phyloP scores from a whole-genome alignment of 2,888 invertebrate genomes.

The Drosophila tripunctata region DNA sequence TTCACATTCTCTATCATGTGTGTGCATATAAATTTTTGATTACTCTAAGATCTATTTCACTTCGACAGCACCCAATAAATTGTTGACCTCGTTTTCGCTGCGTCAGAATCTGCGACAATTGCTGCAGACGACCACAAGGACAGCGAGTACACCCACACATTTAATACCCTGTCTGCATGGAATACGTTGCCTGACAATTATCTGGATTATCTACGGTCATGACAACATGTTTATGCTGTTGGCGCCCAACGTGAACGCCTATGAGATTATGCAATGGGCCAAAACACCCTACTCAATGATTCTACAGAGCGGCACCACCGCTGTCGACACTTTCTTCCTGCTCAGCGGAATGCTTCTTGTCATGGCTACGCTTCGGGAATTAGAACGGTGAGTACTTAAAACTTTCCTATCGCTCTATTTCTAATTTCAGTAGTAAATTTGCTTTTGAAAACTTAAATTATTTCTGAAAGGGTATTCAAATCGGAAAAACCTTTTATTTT shows the following conservation, averaged over 20 bases:
- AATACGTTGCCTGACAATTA: constrained; percentile 81
- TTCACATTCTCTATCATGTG: no score
- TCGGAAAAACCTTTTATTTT: no score
- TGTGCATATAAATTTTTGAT: no score
- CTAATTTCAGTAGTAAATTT: no score
- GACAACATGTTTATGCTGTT: constrained; percentile 47
- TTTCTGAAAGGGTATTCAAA: no score
- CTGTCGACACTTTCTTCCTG: constrained; percentile 87
- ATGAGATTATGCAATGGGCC: constrained; percentile 44
- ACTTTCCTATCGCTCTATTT: neutral
- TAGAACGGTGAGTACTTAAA: constrained; percentile 54
- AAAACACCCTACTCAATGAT: constrained; percentile 59
- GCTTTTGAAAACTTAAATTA: neutral
- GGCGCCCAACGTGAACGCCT: constrained; percentile 51
- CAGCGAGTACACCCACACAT: constrained; percentile 10
- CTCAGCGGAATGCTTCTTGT: constrained; percentile 86
- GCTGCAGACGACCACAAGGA: constrained; percentile 6
- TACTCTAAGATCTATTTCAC: neutral
- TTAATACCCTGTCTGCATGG: constrained; percentile 82
- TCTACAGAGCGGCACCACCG: constrained; percentile 82
- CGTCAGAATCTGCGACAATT: constrained; percentile 44
- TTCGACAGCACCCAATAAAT: constrained; percentile 21
- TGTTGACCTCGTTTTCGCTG: constrained; percentile 67
- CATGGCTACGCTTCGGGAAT: constrained; percentile 54
- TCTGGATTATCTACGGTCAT: constrained; percentile 84